Percentiles rank a stretch among this genome's conserved stretches.
phyloP scores from a whole-genome alignment of 2,888 invertebrate genomes.

The Melangyna quadrimaculata region DNA sequence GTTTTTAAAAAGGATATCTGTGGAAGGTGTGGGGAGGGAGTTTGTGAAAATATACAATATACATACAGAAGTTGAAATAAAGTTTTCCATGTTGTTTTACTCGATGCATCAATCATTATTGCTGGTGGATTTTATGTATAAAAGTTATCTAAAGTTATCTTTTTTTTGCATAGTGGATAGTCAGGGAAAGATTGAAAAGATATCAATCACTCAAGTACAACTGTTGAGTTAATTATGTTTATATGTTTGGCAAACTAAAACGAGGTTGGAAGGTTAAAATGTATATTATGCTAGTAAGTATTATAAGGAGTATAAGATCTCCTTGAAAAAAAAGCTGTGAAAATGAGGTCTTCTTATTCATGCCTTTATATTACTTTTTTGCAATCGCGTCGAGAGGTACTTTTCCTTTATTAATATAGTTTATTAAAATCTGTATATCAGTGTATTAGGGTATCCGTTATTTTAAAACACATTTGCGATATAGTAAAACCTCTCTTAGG shows the following conservation, averaged over 20 bases:
- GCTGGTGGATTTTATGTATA: background rate
- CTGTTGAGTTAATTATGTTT: background rate
- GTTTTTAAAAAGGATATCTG: background rate
- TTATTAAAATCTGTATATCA: no score
- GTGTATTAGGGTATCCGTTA: no score
- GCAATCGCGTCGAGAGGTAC: no score
- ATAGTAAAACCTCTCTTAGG: no score
- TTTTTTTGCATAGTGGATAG: background rate
- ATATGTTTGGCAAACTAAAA: background rate
- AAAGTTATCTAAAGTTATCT: background rate
- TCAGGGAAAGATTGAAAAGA: background rate
- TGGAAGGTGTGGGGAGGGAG: no score
- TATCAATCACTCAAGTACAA: slow-evolving; percentile 5
- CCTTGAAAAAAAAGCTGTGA: no score
- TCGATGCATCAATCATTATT: slow-evolving; percentile 18
- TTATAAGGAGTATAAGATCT: no score
- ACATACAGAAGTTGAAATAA: slow-evolving; percentile 9
- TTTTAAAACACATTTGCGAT: no score
- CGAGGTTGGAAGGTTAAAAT: background rate
- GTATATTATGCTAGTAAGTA: background rate
- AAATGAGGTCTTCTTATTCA: no score
- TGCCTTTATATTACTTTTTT: no score
- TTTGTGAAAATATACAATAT: background rate
- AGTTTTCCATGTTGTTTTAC: background rate
- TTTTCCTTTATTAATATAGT: no score